Conservation (phyloP, 2,888 invertebrate genomes). For the Drosophila nr. medialis region DNA sequence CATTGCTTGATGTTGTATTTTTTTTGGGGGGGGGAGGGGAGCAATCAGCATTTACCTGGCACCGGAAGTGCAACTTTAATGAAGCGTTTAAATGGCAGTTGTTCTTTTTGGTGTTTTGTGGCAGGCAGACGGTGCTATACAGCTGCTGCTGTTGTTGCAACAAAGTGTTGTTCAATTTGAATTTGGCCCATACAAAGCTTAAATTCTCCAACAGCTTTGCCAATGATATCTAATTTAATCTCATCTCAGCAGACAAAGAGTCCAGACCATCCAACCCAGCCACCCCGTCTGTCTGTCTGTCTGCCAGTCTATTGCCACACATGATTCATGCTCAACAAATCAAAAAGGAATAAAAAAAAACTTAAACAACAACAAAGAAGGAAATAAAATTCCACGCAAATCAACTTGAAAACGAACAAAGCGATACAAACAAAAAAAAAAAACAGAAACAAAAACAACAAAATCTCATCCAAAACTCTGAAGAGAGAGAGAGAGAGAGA, state of each 20-base stretch:
- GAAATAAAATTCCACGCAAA: constrained; percentile 79
- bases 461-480: constrained; percentile 48
- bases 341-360: constrained; percentile 6
- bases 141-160: constrained; percentile 14
- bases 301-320: constrained; percentile 2
- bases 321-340: constrained; percentile 52
- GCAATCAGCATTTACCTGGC: constrained; percentile 32
- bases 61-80: constrained; percentile 80
- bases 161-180: constrained; percentile 20
- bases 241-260: constrained; percentile 36
- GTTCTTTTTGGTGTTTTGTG: constrained; percentile 12
- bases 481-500: constrained; percentile 33
- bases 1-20: constrained; percentile 66
- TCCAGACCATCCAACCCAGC: background rate
- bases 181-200: constrained; percentile 4
- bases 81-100: constrained; percentile 70
- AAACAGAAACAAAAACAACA: constrained; percentile 8
- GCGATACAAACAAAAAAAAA: constrained; percentile 29
- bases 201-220: constrained; percentile 7
- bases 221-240: constrained; percentile 45
- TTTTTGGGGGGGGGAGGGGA: background rate
- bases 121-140: constrained; percentile 20
- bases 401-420: constrained; percentile 68
- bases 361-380: constrained; percentile 39
- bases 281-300: constrained; percentile 3